Base-by-base conservation (phyloP, 23 tunicate genomes). In the Aplidium turbinatum region DNA sequence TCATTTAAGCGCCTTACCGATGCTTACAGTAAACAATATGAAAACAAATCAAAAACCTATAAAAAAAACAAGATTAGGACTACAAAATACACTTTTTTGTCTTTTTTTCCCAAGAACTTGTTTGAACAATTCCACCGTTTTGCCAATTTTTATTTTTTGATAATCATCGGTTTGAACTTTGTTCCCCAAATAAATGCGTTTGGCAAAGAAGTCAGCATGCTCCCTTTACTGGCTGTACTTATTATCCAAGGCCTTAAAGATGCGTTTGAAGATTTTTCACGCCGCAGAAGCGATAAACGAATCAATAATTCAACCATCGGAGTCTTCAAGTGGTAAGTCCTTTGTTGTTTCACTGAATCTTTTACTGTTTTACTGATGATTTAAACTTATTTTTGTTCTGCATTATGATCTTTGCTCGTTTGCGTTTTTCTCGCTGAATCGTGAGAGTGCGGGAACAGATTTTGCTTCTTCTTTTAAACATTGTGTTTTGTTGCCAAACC, bases 61-160 rank as follows among this genome's bases (percentile, higher is more conserved):
- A 3, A 11, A 34, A 31, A n/a, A 18, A 92, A 92, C 68, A 75
- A 84, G 58, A 65, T 92, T 5, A 66, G 78, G 35, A 92, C 98
- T 6, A 92, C 98, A n/a, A 85, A 93, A 38, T 93, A 93, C 80
- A 93, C 92, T 0, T 6, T 85, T 6, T 64, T 93, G 46, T 76
- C 90, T 26, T 93, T 93, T 65, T n/a, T 85, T 1, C 89, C 89
- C 5, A 80, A 85, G 38, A 93, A 93, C 58, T 38, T 93, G 4
- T 93, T 93, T 51, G 86, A 85, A 54, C 98, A 93, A 47, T 85
- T 93, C 40, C 98, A 93, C 48, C 90, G 98, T n/a, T 76, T 75
- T 13, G 98, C 98, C 19, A 93, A 93, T 56, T 85, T 93, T 28
- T 93, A 93, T 53, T 93, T 93, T 53, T 70, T 85, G 11, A 3